A percentile compares a stretch with the other conserved stretches of the same genome.
These are phyloP conservation scores for Brachypalpus laphriformis DNA, from an alignment of 2,888 invertebrate species.

Conservation along the genomic window DNA sequence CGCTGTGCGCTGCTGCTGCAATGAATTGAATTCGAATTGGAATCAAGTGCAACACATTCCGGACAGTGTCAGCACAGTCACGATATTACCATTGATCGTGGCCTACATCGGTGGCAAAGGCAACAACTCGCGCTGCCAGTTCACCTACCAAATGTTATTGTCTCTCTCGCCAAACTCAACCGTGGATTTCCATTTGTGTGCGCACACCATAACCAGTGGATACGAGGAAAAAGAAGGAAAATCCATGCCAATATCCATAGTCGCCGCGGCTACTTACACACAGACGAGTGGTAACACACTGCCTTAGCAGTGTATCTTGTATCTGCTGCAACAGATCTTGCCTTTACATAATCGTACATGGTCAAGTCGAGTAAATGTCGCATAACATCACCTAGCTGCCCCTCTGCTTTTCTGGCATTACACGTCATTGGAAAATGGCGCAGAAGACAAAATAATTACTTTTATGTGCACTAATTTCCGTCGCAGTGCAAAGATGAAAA, in stretches of 20 bases:
- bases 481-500: conserved; percentile 2
- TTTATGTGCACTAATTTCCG: conserved; percentile 22
- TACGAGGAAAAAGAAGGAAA: conserved; percentile 27
- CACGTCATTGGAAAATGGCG: not conserved
- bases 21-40: conserved; percentile 34
- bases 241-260: conserved; percentile 17
- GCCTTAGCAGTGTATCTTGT: conserved; percentile 14
- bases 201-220: not conserved
- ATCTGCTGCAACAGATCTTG: conserved; percentile 39
- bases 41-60: conserved; percentile 68
- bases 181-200: conserved; percentile 34
- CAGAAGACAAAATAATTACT: conserved; percentile 15
- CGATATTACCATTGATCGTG: conserved; percentile 69
- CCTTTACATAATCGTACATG: conserved; percentile 52
- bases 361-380: conserved; percentile 31
- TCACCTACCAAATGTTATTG: conserved; percentile 42
- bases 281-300: no score
- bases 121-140: conserved; percentile 9
- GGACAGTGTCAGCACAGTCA: conserved; percentile 64
- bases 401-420: not conserved
- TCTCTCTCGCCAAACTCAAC: conserved; percentile 6
- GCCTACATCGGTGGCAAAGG: conserved; percentile 43
- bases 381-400: not conserved
- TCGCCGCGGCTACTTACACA: not conserved
- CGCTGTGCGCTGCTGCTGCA: not conserved